These are phyloP conservation scores for Synergus japonicus DNA, from an alignment of 2,888 invertebrate species.

Conservation along the genomic window DNA sequence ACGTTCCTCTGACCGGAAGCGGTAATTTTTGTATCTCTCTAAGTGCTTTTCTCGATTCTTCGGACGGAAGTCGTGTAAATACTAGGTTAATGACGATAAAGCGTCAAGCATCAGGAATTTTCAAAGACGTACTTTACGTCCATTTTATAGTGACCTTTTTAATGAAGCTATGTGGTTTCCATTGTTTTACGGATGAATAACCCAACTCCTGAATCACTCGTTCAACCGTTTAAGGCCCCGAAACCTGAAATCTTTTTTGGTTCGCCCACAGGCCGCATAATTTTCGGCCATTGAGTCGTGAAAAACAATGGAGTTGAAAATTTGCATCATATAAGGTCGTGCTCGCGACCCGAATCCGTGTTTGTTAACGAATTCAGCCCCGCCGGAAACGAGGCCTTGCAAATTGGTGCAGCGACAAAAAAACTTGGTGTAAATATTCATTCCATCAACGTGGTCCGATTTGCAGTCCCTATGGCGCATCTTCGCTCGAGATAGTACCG, in stretches of 20 bases:
- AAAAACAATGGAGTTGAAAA: conserved; percentile 62
- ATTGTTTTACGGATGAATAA: conserved; percentile 54
- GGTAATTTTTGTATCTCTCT: conserved; percentile 42
- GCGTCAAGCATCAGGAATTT: conserved; percentile 40
- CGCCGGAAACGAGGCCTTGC: conserved; percentile 58
- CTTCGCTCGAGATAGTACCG: not conserved
- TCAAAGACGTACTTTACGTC: conserved; percentile 26
- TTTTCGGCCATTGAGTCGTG: conserved; percentile 32
- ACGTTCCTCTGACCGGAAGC: conserved; percentile 11
- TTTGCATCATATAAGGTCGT: conserved; percentile 67
- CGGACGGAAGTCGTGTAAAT: conserved; percentile 63
- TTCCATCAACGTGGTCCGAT: conserved; percentile 21
- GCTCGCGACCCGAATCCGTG: conserved; percentile 56
- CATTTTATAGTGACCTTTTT: conserved; percentile 23
- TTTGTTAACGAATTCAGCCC: conserved; percentile 48
- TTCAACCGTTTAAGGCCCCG: conserved; percentile 10
- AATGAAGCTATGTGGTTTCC: conserved; percentile 27
- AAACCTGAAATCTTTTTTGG: conserved; percentile 42
- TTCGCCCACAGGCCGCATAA: conserved; percentile 44
- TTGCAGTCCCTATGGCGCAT: not conserved
- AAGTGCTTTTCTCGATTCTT: conserved; percentile 68
- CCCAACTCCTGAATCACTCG: conserved; percentile 42
- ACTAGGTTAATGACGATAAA: conserved; percentile 51
- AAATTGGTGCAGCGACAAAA: conserved; percentile 64
- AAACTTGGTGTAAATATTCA: conserved; percentile 53